Evolutionary conservation across 2,797 vertebrate species (phyloP).

Genomic region (Nyctibius grandis): DNA sequence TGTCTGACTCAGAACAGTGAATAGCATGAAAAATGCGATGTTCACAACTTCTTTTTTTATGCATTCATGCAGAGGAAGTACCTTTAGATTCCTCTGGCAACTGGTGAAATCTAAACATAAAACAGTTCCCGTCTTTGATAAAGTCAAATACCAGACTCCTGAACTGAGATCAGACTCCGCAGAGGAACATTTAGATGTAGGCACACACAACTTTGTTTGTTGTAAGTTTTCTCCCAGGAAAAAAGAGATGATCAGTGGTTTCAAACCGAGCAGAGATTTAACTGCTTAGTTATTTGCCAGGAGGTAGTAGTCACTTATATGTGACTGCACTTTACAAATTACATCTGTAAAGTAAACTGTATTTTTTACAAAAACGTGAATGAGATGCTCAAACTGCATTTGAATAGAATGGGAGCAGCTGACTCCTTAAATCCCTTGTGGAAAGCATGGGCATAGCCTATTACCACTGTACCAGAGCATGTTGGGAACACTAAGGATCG

Average conservation of each 20-base stretch:
- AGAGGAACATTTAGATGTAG: not conserved
- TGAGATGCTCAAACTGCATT: not conserved
- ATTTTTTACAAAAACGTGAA: not conserved
- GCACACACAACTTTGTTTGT: not conserved
- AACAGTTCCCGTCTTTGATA: slow-evolving; percentile 6
- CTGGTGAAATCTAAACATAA: slow-evolving; percentile 41
- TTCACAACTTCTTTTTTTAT: slow-evolving; percentile 7
- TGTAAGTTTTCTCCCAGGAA: slow-evolving; percentile 31
- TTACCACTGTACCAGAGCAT: not conserved
- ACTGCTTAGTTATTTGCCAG: slow-evolving; percentile 36
- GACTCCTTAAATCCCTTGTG: slow-evolving; percentile 6
- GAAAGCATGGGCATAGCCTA: not conserved
- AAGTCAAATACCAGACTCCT: slow-evolving; percentile 20
- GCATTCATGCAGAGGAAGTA: not conserved
- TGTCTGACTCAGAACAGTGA: slow-evolving; percentile 12
- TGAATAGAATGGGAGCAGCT: slow-evolving; percentile 3
- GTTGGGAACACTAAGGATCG: not conserved
- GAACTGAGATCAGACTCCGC: not conserved
- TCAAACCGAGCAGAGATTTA: slow-evolving; percentile 16
- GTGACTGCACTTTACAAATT: not conserved
- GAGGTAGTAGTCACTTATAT: not conserved
- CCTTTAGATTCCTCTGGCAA: not conserved
- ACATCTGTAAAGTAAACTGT: not conserved
- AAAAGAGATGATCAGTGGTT: not conserved
- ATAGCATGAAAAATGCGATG: not conserved